Evolutionary conservation across 2,888 invertebrate genomes (phyloP).

Genomic region (Salticus scenicus): DNA sequence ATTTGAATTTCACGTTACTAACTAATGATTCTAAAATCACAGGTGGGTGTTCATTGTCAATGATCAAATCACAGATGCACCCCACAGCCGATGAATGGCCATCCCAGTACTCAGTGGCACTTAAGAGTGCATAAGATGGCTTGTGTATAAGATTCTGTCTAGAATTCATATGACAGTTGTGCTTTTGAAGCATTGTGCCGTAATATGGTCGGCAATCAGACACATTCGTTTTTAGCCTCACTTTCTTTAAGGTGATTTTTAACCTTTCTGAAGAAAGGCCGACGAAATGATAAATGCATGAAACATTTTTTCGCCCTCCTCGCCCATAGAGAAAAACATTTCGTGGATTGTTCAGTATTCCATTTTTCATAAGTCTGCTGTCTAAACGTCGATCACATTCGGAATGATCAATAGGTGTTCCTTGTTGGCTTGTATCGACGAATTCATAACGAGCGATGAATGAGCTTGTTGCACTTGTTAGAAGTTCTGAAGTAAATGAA

Average conservation of each 20-base stretch:
- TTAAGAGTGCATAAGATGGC: slow-evolving; percentile 23
- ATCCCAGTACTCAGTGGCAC: slow-evolving; percentile 61
- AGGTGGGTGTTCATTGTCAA: slow-evolving; percentile 72
- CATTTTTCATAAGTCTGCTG: slow-evolving; percentile 74
- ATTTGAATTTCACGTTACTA: slow-evolving; percentile 83
- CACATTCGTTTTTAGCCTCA: slow-evolving; percentile 80
- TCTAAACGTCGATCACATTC: slow-evolving; percentile 65
- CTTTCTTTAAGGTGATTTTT: slow-evolving; percentile 79
- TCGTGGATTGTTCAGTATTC: slow-evolving; percentile 84
- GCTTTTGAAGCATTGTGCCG: slow-evolving; percentile 49
- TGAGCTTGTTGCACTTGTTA: slow-evolving; percentile 82
- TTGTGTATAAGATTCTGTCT: neutral
- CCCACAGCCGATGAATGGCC: slow-evolving; percentile 60
- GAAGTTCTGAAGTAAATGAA: slow-evolving; percentile 86
- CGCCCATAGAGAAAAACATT: slow-evolving; percentile 89
- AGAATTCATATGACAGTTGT: slow-evolving; percentile 28
- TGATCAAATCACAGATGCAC: slow-evolving; percentile 63
- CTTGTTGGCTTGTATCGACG: slow-evolving; percentile 79
- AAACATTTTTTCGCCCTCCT: slow-evolving; percentile 85
- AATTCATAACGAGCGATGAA: slow-evolving; percentile 89
- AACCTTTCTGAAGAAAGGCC: slow-evolving; percentile 65
- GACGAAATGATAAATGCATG: slow-evolving; percentile 77
- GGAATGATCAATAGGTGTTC: slow-evolving; percentile 71
- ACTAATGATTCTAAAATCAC: slow-evolving; percentile 82
- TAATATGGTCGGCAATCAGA: slow-evolving; percentile 32